These are phyloP conservation scores for Helleia helle DNA, from an alignment of 2,888 invertebrate species.

Conservation along the genomic window DNA sequence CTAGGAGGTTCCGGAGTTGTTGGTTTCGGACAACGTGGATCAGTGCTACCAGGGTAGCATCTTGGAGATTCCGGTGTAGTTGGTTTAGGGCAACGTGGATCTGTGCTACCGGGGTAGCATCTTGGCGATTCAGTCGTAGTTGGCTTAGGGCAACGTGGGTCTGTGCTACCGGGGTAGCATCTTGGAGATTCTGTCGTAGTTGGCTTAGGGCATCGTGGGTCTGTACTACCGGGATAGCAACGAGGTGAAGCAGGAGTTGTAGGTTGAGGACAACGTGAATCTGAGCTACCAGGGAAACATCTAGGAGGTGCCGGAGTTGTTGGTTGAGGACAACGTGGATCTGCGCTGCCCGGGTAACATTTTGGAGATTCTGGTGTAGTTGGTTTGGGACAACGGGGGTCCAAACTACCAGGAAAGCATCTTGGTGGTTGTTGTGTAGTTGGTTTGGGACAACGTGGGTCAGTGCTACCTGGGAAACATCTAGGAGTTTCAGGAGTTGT, in stretches of 20 bases:
- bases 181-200: constrained; percentile 26
- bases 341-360: constrained; percentile 29
- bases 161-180: constrained; percentile 36
- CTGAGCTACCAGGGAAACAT: constrained; percentile 30
- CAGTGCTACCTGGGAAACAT: constrained; percentile 27
- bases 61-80: background rate
- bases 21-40: background rate
- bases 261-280: constrained; percentile 33
- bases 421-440: constrained; percentile 24
- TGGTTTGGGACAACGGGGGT: constrained; percentile 24
- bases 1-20: background rate
- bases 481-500: constrained; percentile 25
- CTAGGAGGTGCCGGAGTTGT: constrained; percentile 28
- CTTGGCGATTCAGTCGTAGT: constrained; percentile 24
- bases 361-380: constrained; percentile 17
- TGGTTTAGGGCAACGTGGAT: background rate
- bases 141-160: constrained; percentile 34
- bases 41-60: constrained; percentile 10
- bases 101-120: background rate
- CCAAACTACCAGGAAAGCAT: constrained; percentile 30
- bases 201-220: constrained; percentile 36
- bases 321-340: constrained; percentile 21
- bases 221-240: constrained; percentile 31
- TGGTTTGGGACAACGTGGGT: constrained; percentile 32
- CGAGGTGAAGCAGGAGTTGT: constrained; percentile 26